These are phyloP conservation scores for Muscidifurax raptorellus DNA, from an alignment of 1,140 invertebrate genomes.

Conservation along the genomic window DNA sequence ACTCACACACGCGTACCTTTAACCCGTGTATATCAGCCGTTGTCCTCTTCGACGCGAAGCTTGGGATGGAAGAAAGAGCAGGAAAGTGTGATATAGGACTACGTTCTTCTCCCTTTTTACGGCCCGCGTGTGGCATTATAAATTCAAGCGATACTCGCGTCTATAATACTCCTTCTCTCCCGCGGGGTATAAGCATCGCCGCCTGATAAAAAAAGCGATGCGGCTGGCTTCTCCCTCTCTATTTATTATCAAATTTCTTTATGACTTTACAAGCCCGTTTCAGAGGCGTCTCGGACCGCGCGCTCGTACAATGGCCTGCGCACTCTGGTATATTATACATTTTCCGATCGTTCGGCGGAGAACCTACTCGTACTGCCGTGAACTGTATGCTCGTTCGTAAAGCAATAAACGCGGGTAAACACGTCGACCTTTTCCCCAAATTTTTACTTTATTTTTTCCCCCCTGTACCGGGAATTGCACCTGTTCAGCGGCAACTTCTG, in stretches of 20 bases:
- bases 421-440: not conserved
- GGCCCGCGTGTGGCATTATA: slow-evolving; percentile 63
- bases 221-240: slow-evolving; percentile 51
- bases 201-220: slow-evolving; percentile 63
- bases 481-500: slow-evolving; percentile 48
- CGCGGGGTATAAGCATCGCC: slow-evolving; percentile 56
- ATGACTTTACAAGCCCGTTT: slow-evolving; percentile 73
- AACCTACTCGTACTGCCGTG: not conserved
- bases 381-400: slow-evolving; percentile 56
- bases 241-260: slow-evolving; percentile 76
- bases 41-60: slow-evolving; percentile 2
- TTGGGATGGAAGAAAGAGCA: slow-evolving; percentile 7
- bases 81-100: slow-evolving; percentile 41
- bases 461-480: slow-evolving; percentile 66
- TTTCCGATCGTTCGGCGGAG: slow-evolving; percentile 21
- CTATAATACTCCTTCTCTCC: slow-evolving; percentile 52
- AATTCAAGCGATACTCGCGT: slow-evolving; percentile 64
- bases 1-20: slow-evolving; percentile 29
- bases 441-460: slow-evolving; percentile 50
- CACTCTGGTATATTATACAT: slow-evolving; percentile 19
- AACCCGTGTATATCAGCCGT: slow-evolving; percentile 24
- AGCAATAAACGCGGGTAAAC: slow-evolving; percentile 26
- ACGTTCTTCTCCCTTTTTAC: slow-evolving; percentile 62
- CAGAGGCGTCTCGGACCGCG: slow-evolving; percentile 58
- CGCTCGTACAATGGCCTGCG: not conserved